Evolutionary conservation across 2,113 vertebrate species (phyloP).

Genomic region (Fregetta grallaria): DNA sequence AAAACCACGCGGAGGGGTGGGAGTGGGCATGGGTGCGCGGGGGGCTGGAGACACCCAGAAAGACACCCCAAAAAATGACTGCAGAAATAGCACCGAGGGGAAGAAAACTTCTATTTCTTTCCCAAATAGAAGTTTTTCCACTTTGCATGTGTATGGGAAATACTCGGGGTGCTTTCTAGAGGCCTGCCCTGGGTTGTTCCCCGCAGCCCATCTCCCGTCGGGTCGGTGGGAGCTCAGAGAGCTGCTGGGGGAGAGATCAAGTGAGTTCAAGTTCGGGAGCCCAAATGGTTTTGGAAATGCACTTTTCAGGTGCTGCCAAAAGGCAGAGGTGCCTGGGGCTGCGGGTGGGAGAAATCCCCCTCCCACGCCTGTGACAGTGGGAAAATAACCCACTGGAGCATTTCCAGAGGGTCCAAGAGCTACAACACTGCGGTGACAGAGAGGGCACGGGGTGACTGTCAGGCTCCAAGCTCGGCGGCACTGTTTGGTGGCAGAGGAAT

Average conservation of each 20-base stretch:
- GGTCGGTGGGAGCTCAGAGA: not conserved
- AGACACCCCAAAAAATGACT: not conserved
- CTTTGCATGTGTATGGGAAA: accelerated
- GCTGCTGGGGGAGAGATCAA: not conserved
- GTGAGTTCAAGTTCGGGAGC: not conserved
- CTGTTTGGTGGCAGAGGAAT: not conserved
- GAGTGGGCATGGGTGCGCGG: accelerated
- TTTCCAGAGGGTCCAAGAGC: not conserved
- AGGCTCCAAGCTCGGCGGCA: not conserved
- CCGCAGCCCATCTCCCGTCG: accelerated
- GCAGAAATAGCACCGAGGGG: accelerated
- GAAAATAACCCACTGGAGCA: not conserved
- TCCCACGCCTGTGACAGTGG: accelerated
- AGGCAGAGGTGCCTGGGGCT: not conserved
- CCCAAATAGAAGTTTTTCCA: accelerated
- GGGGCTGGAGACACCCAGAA: not conserved
- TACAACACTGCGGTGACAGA: accelerated
- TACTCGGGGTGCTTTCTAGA: accelerated
- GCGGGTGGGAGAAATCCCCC: not conserved
- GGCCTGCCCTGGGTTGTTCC: accelerated
- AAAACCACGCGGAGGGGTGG: accelerated
- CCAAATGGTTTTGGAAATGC: accelerated
- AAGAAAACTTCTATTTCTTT: accelerated
- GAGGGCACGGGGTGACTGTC: accelerated
- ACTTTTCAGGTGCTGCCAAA: accelerated